phyloP scores from a whole-genome alignment of 2,113 vertebrate genomes.

The Lepus timidus region DNA sequence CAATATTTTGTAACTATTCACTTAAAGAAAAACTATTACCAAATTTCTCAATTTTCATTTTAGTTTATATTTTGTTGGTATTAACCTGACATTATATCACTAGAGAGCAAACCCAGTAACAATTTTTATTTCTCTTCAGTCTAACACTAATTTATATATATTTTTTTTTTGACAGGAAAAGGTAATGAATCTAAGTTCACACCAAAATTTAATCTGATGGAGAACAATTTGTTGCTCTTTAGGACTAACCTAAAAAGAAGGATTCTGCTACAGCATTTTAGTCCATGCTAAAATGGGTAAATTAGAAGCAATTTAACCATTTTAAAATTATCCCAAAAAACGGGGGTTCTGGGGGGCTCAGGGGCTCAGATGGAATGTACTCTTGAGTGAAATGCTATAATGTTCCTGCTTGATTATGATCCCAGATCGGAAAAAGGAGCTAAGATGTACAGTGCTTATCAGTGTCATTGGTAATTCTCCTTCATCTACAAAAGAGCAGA shows the following conservation, averaged over 20 bases:
- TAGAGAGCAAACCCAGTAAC: neutral
- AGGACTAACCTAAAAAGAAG: neutral
- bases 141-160: neutral
- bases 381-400: neutral
- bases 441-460: neutral
- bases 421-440: neutral
- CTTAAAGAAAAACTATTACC: neutral
- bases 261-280: neutral
- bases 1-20: neutral
- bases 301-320: neutral
- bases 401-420: neutral
- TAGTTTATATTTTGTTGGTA: neutral
- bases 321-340: constrained; percentile 40
- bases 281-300: neutral
- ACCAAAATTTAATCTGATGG: constrained; percentile 3
- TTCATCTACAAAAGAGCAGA: constrained; percentile 33
- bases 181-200: neutral
- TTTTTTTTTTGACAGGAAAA: neutral
- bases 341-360: neutral
- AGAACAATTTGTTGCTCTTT: neutral
- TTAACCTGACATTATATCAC: constrained; percentile 23
- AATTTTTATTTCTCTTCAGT: constrained; percentile 36
- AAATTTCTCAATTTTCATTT: constrained; percentile 35
- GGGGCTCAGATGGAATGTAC: neutral
- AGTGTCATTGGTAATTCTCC: constrained; percentile 32